These are phyloP conservation scores for Coelinius sp. DNA, from an alignment of 2,888 invertebrate genomes.

Conservation along the genomic window DNA sequence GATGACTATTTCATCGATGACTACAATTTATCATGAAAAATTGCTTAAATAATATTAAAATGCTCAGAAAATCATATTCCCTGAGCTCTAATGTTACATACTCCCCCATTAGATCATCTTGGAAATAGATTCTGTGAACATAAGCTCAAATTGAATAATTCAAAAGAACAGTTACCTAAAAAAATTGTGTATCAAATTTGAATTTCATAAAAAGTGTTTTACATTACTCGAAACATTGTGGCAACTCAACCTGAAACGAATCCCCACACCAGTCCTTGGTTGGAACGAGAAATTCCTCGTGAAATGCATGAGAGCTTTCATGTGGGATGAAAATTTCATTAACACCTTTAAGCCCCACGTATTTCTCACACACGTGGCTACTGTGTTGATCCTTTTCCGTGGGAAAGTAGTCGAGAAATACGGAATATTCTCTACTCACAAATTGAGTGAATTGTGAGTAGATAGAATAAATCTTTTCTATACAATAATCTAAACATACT, in stretches of 20 bases:
- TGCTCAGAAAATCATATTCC: too few species aligned
- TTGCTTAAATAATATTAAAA: too few species aligned
- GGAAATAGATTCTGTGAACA: too few species aligned
- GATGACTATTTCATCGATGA: conserved; percentile 49
- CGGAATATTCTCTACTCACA: neutral
- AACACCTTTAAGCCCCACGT: neutral
- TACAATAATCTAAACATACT: neutral
- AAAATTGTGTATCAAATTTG: neutral
- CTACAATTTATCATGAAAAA: too few species aligned
- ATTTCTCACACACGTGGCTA: neutral
- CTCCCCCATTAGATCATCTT: too few species aligned
- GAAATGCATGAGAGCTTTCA: neutral
- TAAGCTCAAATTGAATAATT: too few species aligned
- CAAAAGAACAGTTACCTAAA: neutral
- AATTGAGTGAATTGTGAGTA: neutral
- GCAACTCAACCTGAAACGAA: conserved; percentile 11
- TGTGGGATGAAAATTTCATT: conserved; percentile 27
- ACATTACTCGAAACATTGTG: neutral
- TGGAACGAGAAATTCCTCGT: neutral
- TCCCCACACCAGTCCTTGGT: neutral
- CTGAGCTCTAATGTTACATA: too few species aligned
- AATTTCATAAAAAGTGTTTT: neutral
- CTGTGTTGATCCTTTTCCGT: neutral
- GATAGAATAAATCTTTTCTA: neutral
- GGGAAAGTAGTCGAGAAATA: neutral